Base-by-base conservation (phyloP, 2,113 vertebrate species). In the Atrichornis clamosus region DNA sequence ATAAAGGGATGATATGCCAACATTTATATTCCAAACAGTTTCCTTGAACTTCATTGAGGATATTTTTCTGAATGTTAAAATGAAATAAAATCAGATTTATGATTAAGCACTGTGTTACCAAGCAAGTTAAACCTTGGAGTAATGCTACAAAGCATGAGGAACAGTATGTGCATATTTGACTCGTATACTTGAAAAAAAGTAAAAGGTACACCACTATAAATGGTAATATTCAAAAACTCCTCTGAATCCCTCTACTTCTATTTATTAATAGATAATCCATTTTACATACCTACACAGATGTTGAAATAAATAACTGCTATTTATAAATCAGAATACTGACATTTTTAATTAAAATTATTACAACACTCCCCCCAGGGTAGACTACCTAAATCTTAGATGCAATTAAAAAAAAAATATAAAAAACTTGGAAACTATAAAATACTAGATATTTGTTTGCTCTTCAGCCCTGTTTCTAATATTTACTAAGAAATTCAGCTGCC, bases 51-150 rank as follows among this genome's bases (percentile, higher is more conserved):
- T 92, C 53, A 79, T 17, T 64, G 39, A 73, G 65, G 47, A 80
- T 64, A 87, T 87, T 97, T 94, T 83, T 88, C 64, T 80, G 50
- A 95, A 81, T 67, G 53, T 42, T 97, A 88, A 86, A 93, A 95
- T 77, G 49, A 90, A 89, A 89, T 74, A 72, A 90, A 93, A 81
- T 39, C 50, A 93, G 37, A 90, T 81, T 78, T 90, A 95, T 72
- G 76, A 78, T 78, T 79, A 84, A 92, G 74, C 52, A 53, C 5
- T 11, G 37, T 8, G 8, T 87, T 95, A 87, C 26, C 21, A 33
- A 69, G 55, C 32, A 72, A 82, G 69, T 76, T 58, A 76, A 75
- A 74, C 42, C 91, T 72, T 52, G 41, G 18, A 92, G 53, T 30
- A 74, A 53, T 24, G n/a, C 70, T 69, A 64, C 39, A 76, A 91